A percentile compares a stretch with the other conserved stretches of the same genome.
phyloP scores from a whole-genome alignment of 37 sponge, comb jelly and placozoan genomes.

The Aphrocallistes beatrix region DNA sequence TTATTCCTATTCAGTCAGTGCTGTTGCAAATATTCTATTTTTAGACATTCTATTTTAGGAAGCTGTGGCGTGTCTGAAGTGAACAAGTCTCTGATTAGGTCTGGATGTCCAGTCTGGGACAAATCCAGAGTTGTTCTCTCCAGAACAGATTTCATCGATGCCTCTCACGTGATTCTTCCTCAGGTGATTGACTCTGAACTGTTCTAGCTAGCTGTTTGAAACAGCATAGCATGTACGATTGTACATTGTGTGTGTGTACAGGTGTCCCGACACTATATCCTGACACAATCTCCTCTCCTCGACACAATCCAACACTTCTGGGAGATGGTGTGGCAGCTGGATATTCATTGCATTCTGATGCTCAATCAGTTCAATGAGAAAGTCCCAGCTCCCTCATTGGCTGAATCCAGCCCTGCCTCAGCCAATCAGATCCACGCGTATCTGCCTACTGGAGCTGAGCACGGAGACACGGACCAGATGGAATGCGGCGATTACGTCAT shows the following conservation, averaged over 20 bases:
- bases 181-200: no score
- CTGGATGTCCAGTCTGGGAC: not conserved
- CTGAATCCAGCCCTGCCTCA: not conserved
- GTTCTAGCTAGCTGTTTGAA: not conserved
- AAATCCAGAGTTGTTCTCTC: not conserved
- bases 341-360: not conserved
- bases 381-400: no score
- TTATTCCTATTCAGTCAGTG: not conserved
- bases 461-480: not conserved
- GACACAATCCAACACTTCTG: not conserved
- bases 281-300: not conserved
- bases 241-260: not conserved
- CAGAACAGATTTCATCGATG: not conserved
- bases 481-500: not conserved
- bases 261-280: not conserved
- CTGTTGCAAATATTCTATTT: not conserved
- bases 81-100: not conserved
- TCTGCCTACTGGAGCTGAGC: constrained; percentile 1
- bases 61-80: not conserved
- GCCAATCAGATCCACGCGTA: constrained; percentile 3
- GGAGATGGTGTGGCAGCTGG: not conserved
- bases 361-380: not conserved
- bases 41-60: not conserved
- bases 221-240: not conserved
- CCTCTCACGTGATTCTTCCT: not conserved